A percentile compares a stretch with the other conserved stretches of the same genome.
Evolutionary conservation across 2,888 invertebrate genomes (phyloP).

Genomic region (Pardosa pseudoannulata): DNA sequence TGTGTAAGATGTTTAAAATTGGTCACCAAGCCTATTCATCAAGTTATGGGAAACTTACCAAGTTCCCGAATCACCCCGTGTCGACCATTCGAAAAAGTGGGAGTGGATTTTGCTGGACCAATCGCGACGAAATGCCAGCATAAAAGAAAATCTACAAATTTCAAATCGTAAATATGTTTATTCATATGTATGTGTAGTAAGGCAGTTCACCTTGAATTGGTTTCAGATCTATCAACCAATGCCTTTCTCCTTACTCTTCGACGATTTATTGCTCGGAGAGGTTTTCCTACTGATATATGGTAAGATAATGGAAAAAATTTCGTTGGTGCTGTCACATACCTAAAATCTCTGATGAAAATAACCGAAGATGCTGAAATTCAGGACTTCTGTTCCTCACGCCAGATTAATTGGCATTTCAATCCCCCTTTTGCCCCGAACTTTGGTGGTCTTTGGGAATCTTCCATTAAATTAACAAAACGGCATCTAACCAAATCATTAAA

Average conservation of each 20-base stretch:
- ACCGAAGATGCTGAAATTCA: not conserved
- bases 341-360: not conserved
- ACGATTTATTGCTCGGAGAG: slow-evolving; percentile 6
- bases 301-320: slow-evolving; percentile 15
- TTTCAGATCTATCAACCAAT: not conserved
- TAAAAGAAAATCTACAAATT: not conserved
- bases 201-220: not conserved
- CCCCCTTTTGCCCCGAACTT: too few relatives aligned
- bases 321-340: not conserved
- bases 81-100: not conserved
- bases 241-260: too few relatives aligned
- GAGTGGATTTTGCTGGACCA: slow-evolving; percentile 14
- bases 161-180: slow-evolving; percentile 9
- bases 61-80: not conserved
- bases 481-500: not conserved
- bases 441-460: too few relatives aligned
- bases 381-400: not conserved
- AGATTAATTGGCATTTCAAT: too few relatives aligned
- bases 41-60: not conserved
- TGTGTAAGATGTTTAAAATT: not conserved
- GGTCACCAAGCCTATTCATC: not conserved
- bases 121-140: slow-evolving; percentile 13
- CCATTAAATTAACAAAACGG: not conserved
- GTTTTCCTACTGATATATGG: not conserved
- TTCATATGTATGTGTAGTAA: not conserved